Evolutionary conservation across 2,888 invertebrate genomes (phyloP).

Genomic region (Zele albiditarsus): DNA sequence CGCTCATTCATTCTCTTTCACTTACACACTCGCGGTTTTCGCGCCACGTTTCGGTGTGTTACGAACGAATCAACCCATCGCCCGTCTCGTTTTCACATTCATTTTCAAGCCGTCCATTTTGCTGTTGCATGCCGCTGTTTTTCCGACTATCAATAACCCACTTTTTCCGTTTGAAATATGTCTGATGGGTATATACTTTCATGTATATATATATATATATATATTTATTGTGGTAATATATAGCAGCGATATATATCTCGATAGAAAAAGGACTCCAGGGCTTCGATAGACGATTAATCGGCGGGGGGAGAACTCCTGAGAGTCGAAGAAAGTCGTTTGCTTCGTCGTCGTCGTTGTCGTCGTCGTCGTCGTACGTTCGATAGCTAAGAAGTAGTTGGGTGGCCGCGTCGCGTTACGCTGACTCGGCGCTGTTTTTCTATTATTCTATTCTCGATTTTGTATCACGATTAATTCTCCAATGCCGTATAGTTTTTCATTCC

Average conservation of each 20-base stretch:
- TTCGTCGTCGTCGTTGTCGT: constrained; percentile 19
- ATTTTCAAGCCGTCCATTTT: constrained; percentile 32
- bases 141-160: constrained; percentile 32
- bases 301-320: constrained; percentile 24
- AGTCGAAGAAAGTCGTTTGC: constrained; percentile 35
- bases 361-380: not conserved
- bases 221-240: constrained; percentile 16
- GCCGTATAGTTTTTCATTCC: not conserved
- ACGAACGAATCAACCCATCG: constrained; percentile 30
- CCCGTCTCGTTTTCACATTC: constrained; percentile 17
- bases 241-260: constrained; percentile 24
- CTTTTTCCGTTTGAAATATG: constrained; percentile 28
- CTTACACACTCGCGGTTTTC: not conserved
- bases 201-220: not conserved
- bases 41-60: not conserved
- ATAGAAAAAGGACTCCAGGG: constrained; percentile 24
- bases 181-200: constrained; percentile 3
- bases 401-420: constrained; percentile 39
- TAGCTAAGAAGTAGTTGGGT: constrained; percentile 37
- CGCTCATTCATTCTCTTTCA: not conserved
- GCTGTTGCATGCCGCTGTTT: constrained; percentile 16
- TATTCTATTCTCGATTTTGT: constrained; percentile 41
- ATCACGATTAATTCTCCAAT: constrained; percentile 36
- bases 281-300: constrained; percentile 42
- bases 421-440: constrained; percentile 43